Percentiles rank a stretch among this genome's conserved stretches.
Conservation (phyloP, 2,113 vertebrate genomes). For the Sardina pilchardus region DNA sequence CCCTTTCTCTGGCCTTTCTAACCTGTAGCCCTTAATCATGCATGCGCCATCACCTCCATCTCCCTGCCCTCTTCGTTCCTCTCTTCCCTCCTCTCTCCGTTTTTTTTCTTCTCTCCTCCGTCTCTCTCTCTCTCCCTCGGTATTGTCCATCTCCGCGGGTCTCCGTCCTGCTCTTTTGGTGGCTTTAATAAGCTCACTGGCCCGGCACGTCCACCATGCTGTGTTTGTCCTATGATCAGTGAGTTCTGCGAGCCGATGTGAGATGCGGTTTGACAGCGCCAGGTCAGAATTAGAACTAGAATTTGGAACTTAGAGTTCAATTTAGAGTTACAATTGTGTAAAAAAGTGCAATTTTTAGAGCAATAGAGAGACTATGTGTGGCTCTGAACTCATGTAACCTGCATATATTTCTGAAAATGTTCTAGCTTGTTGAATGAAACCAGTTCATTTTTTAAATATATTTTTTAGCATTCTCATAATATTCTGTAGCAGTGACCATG, state of each 20-base stretch:
- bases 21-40: background rate
- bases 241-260: background rate
- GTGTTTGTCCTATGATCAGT: background rate
- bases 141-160: background rate
- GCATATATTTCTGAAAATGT: too few relatives aligned
- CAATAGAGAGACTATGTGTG: too few relatives aligned
- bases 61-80: background rate
- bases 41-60: background rate
- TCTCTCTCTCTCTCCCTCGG: background rate
- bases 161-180: background rate
- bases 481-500: too few relatives aligned
- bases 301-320: too few relatives aligned
- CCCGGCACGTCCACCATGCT: background rate
- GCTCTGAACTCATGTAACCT: too few relatives aligned
- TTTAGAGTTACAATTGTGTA: too few relatives aligned
- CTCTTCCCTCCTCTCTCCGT: background rate
- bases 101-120: background rate
- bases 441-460: too few relatives aligned
- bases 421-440: too few relatives aligned
- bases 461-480: too few relatives aligned
- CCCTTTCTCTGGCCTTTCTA: background rate
- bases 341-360: too few relatives aligned
- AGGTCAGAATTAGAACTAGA: too few relatives aligned
- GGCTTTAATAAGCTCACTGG: too few relatives aligned
- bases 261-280: background rate